Conservation (phyloP, 2,888 invertebrate genomes). For the Sericinus montela region DNA sequence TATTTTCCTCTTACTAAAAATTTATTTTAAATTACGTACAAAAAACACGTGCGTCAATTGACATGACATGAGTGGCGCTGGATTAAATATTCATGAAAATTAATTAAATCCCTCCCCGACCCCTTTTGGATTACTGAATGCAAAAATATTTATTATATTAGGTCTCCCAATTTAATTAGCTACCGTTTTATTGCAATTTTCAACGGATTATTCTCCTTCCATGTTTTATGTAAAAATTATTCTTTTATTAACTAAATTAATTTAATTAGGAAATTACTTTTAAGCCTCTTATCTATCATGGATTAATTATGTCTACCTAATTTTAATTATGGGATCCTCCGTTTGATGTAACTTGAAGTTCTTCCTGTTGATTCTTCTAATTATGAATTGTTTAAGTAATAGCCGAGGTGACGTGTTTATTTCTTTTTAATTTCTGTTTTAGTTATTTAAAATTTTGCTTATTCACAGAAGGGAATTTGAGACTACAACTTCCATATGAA, state of each 20-base stretch:
- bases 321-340: neutral
- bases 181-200: neutral
- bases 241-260: slow-evolving; percentile 1
- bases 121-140: neutral
- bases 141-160: slow-evolving; percentile 8
- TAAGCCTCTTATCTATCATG: neutral
- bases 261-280: slow-evolving; percentile 4
- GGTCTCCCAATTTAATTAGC: neutral
- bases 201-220: slow-evolving; percentile 4
- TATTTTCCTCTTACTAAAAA: too few relatives aligned
- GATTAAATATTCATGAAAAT: slow-evolving; percentile 14
- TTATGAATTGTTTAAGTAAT: too few relatives aligned
- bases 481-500: too few relatives aligned
- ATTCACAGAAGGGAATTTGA: too few relatives aligned
- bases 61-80: neutral
- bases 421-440: too few relatives aligned
- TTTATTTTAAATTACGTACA: too few relatives aligned
- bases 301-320: too few relatives aligned
- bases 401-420: too few relatives aligned
- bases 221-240: slow-evolving; percentile 4
- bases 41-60: neutral
- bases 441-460: too few relatives aligned
- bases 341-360: neutral
- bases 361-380: too few relatives aligned
- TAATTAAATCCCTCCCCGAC: slow-evolving; percentile 4